phyloP scores from a whole-genome alignment of 2,888 invertebrate species.

The Lymantria dispar region DNA sequence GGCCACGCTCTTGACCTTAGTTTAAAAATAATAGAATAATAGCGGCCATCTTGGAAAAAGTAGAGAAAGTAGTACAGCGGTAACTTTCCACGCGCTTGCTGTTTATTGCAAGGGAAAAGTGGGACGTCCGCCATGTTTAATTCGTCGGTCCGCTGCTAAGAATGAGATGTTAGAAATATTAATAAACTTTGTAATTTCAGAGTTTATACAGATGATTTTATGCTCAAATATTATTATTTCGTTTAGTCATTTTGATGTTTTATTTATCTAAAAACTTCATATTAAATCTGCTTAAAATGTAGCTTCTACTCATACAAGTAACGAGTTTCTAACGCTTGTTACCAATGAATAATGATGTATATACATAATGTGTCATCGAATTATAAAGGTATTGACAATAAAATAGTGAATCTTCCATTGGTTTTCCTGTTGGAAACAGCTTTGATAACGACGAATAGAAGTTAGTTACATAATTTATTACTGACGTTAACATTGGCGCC shows the following conservation, averaged over 20 bases:
- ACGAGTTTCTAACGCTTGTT: no score
- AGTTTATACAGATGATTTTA: no score
- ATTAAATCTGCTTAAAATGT: no score
- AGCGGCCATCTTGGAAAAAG: constrained; percentile 79
- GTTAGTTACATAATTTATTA: constrained; percentile 30
- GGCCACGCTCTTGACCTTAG: constrained; percentile 65
- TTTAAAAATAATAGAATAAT: constrained; percentile 53
- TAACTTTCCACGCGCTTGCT: constrained; percentile 78
- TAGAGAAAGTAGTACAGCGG: constrained; percentile 81
- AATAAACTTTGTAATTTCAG: constrained; percentile 10
- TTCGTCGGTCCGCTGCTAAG: constrained; percentile 60
- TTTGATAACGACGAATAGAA: constrained; percentile 25
- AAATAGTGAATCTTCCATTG: neutral
- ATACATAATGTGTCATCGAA: neutral
- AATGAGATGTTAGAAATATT: constrained; percentile 34
- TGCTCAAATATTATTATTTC: no score
- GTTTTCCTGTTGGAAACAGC: constrained; percentile 17
- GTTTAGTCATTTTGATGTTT: no score
- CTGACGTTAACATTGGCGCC: constrained; percentile 54
- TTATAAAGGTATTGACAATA: neutral
- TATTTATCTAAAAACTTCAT: no score
- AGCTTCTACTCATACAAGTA: no score
- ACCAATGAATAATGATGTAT: no score
- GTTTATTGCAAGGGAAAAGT: constrained; percentile 72
- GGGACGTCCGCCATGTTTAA: constrained; percentile 74